Percentiles rank a stretch among this genome's conserved stretches.
phyloP scores from a whole-genome alignment of 2,113 vertebrate species.

The Chroicocephalus ridibundus region DNA sequence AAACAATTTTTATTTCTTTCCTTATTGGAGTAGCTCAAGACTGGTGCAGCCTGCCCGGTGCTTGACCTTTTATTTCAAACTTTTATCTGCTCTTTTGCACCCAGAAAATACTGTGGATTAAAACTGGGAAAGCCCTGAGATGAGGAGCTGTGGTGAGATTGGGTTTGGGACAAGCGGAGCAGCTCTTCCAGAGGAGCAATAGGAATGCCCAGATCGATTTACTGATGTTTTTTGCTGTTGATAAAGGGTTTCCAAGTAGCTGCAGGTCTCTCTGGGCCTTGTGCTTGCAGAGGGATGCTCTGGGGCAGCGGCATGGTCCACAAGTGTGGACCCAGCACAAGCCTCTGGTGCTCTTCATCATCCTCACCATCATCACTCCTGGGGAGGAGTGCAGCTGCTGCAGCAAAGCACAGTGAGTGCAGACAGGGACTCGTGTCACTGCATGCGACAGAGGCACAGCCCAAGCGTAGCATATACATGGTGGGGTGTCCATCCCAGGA shows the following conservation, averaged over 20 bases:
- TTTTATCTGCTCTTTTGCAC: neutral
- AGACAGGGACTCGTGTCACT: neutral
- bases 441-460: neutral
- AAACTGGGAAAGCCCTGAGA: neutral
- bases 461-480: neutral
- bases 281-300: neutral
- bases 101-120: neutral
- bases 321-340: neutral
- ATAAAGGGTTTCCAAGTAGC: neutral
- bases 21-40: neutral
- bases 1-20: neutral
- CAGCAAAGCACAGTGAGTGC: neutral
- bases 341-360: neutral
- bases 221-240: neutral
- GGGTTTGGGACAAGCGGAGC: neutral
- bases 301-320: neutral
- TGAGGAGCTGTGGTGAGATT: neutral
- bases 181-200: neutral
- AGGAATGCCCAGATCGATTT: neutral
- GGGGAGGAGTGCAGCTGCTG: neutral
- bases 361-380: neutral
- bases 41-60: neutral
- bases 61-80: neutral
- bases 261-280: fast-evolving
- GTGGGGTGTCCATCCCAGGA: neutral